Percentiles rank a stretch among this genome's conserved stretches.
Conservation (phyloP, 2,113 vertebrate species). For the Polyodon spathula region DNA sequence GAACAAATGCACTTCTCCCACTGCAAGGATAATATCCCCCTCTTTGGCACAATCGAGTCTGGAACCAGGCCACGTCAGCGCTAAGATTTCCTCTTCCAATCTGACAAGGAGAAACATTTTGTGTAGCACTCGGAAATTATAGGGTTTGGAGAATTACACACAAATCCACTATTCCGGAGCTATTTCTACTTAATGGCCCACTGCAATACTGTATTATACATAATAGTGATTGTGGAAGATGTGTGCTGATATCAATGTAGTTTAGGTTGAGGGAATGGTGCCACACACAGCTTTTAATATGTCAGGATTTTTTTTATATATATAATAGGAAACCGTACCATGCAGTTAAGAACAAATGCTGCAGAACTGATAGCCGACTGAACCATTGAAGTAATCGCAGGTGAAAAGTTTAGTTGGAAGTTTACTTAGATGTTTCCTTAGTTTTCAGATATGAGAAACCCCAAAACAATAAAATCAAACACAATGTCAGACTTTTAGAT, state of each 20-base stretch:
- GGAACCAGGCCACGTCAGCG: background rate
- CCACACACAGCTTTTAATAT: background rate
- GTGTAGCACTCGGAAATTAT: background rate
- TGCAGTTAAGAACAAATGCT: background rate
- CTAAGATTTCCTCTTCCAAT: slow-evolving; percentile 3
- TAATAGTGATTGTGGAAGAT: background rate
- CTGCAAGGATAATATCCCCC: background rate
- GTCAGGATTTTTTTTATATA: no score
- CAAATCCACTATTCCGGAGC: no score
- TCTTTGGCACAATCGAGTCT: background rate
- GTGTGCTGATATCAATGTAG: background rate
- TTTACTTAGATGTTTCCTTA: no score
- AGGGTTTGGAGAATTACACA: background rate
- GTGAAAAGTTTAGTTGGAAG: no score
- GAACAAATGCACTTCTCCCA: background rate
- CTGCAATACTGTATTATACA: background rate
- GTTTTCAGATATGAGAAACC: no score
- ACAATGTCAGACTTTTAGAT: no score
- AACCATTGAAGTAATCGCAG: background rate
- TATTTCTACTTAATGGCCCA: background rate
- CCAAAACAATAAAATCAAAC: no score
- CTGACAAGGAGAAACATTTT: background rate
- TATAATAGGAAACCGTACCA: background rate
- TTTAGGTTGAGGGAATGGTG: background rate
- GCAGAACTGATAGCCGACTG: background rate